Base-by-base conservation (phyloP, 2,113 vertebrate genomes). In the Rallus limicola region DNA sequence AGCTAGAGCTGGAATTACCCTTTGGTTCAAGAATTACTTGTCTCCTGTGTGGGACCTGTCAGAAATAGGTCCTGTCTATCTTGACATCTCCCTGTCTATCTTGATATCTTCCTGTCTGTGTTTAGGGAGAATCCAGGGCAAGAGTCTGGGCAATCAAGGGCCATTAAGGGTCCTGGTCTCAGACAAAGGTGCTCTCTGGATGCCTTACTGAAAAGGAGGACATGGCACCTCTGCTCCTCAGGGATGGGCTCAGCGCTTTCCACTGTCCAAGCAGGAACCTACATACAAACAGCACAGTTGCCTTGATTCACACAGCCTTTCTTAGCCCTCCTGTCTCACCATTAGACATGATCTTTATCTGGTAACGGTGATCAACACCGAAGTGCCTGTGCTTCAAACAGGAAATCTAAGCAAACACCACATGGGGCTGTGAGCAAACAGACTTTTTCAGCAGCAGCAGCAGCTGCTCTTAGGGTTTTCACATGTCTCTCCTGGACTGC, bases 381-480 rank as follows among this genome's bases (percentile, higher is more conserved):
- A 60, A 28, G 1, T 12, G 4, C 24, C 69, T 36, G 5, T 8
- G 67, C 63, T 55, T 55, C 72, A 26, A 8, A n/a, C 76, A 92
- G 93, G 71, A 93, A 91, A 77, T 18, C 58, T 24, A 11, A 82
- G 44, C 3, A 53, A 77, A 29, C 40, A 13, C 13, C 67, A 33
- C 0, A 0, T 1, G 2, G 3, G 33, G 63, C 71, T 56, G 6
- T 1, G 23, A 55, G 42, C 71, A 28, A 60, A 20, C 40, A 6
- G 36, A 14, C 42, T 7, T 29, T 25, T 24, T 48, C 83, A 67
- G 78, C 74, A 60, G 78, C 74, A 60, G 78, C 64, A 44, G 42
- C 42, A 44, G 44, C 1, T 55, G 69, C n/a, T n/a, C 40, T 13
- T 10, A 7, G 59, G 7, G 20, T 29, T 85, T 77, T 78, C 91